Percentiles rank a stretch among this genome's conserved stretches.
Evolutionary conservation across 1,140 invertebrate genomes (phyloP).

Genomic region (Drosophila arizonae): DNA sequence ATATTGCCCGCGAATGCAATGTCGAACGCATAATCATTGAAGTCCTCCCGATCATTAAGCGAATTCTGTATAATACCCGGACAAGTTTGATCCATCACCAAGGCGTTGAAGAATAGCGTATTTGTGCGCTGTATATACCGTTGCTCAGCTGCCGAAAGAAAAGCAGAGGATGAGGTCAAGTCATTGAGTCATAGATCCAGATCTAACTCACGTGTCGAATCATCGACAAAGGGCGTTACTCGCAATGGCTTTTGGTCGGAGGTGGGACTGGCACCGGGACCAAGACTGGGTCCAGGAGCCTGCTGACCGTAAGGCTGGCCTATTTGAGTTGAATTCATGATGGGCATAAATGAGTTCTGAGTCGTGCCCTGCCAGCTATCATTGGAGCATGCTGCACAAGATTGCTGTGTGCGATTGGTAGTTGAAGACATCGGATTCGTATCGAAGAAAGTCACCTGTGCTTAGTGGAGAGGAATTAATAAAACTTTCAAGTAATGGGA

Average conservation of each 20-base stretch:
- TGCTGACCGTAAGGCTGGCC: background rate
- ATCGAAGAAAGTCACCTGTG: constrained; percentile 1
- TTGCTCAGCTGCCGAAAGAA: constrained; percentile 43
- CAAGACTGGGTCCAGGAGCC: background rate
- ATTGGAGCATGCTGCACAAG: background rate
- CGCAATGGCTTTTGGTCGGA: background rate
- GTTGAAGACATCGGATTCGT: background rate
- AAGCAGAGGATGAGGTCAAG: background rate
- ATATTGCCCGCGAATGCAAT: constrained; percentile 49
- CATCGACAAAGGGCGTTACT: background rate
- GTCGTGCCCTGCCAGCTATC: constrained; percentile 1
- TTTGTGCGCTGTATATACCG: constrained; percentile 30
- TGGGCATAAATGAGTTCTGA: background rate
- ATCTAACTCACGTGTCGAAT: constrained; percentile 3
- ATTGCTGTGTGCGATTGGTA: background rate
- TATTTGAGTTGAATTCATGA: background rate
- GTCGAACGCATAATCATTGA: constrained; percentile 56
- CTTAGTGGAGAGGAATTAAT: too few relatives aligned
- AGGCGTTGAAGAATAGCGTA: constrained; percentile 35
- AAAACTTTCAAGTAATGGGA: too few relatives aligned
- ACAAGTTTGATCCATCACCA: constrained; percentile 59
- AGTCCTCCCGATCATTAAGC: constrained; percentile 50
- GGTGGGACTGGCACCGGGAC: background rate
- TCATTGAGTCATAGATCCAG: background rate
- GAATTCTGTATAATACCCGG: constrained; percentile 62